Percentiles rank a stretch among this genome's conserved stretches.
These are phyloP conservation scores for Cybosia mesomella DNA, from an alignment of 2,888 invertebrate species.

Conservation along the genomic window DNA sequence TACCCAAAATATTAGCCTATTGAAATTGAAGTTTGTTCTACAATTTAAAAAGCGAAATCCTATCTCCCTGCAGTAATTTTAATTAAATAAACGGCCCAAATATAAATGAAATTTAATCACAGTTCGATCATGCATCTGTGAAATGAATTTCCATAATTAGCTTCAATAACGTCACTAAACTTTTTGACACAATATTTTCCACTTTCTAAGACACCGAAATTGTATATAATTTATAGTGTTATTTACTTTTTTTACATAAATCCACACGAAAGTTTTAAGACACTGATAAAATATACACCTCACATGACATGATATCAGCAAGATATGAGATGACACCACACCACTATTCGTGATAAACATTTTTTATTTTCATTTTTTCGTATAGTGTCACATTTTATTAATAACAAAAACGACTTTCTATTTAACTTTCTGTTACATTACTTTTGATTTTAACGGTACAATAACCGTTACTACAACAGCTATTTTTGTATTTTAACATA, in stretches of 20 bases:
- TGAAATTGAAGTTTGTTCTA: background rate
- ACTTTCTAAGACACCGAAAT: background rate
- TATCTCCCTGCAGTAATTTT: too few species aligned
- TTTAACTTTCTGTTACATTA: constrained; percentile 10
- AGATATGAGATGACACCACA: constrained; percentile 47
- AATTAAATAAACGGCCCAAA: background rate
- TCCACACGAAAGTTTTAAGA: constrained; percentile 14
- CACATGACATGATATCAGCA: constrained; percentile 64
- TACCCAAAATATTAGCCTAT: background rate
- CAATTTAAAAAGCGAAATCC: background rate
- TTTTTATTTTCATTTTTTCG: constrained; percentile 32
- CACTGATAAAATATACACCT: constrained; percentile 44
- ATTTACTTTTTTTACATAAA: constrained; percentile 14
- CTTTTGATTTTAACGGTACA: constrained; percentile 24
- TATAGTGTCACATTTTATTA: constrained; percentile 25
- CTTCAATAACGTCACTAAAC: background rate
- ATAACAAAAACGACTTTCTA: constrained; percentile 25
- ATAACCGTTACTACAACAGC: constrained; percentile 24
- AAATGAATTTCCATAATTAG: background rate
- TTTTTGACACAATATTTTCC: background rate
- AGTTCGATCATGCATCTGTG: background rate
- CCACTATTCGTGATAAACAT: constrained; percentile 54
- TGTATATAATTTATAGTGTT: background rate
- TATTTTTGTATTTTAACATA: constrained; percentile 14
- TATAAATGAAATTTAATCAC: background rate